Evolutionary conservation across 2,888 invertebrate species (phyloP), one percentile per base, ranked within the genome.

Genomic region (Marasmarcha lunaedactyla): DNA sequence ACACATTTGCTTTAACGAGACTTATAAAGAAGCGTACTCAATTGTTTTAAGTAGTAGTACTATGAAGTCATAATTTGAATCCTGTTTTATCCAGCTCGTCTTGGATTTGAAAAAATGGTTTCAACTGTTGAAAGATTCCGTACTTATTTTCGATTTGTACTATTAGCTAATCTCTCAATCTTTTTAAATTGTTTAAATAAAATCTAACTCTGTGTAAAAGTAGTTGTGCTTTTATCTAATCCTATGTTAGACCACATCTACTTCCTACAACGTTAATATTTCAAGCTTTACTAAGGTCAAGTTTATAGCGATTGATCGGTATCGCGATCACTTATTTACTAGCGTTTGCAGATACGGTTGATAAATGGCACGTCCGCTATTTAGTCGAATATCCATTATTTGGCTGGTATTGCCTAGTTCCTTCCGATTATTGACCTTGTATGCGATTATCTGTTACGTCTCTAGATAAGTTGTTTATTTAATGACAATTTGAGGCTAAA

Each of bases 401-500:
- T 76, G 9, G n/a, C n/a, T 64, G 64, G 68, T 71, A 70, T 70
- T 65, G 69, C 57, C 58, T 52, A 52, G 61, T 71, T 72, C 62
- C 71, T 76, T 79, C 77, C 77, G 71, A 68, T 49, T 56, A 65
- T 5, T 20, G 20, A 7, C 20, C 74, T 76, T 79, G 4, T 20
- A 20, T 73, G 70, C 55, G 54, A 50, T 54, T 59, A 64, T 59
- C 57, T 59, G 47, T 50, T 46, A 46, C 46, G 20, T 5, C 20
- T 20, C 3, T n/a, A n/a, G n/a, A n/a, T n/a, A n/a, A n/a, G n/a
- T n/a, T n/a, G n/a, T n/a, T n/a, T n/a, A n/a, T n/a, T n/a, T n/a
- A n/a, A n/a, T n/a, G n/a, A n/a, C n/a, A n/a, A n/a, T n/a, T n/a
- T n/a, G n/a, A n/a, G n/a, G n/a, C n/a, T n/a, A n/a, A n/a, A n/a